phyloP scores from a whole-genome alignment of 2,797 vertebrate genomes.

The Pseudochirops corinnae region DNA sequence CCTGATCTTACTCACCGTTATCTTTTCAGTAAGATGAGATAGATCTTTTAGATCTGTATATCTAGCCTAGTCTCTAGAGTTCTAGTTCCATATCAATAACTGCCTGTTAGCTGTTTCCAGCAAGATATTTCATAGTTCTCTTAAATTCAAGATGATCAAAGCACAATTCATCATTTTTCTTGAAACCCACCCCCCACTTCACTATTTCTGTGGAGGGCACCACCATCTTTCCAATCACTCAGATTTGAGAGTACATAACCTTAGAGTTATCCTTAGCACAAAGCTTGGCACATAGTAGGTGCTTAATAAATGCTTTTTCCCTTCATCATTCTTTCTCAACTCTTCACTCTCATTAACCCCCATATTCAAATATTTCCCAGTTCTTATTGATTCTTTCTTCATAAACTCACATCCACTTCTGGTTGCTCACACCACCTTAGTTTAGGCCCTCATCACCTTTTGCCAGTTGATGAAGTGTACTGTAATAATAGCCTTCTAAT shows the following conservation, averaged over 20 bases:
- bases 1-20: neutral
- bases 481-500: too few relatives aligned
- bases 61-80: neutral
- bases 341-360: neutral
- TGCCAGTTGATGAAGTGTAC: too few relatives aligned
- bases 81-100: neutral
- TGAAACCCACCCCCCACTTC: neutral
- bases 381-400: neutral
- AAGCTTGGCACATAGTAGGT: neutral
- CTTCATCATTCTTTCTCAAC: neutral
- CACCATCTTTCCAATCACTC: neutral
- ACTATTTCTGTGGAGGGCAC: neutral
- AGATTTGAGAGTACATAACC: neutral
- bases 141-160: neutral
- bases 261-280: neutral
- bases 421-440: too few relatives aligned
- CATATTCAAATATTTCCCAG: neutral
- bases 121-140: neutral
- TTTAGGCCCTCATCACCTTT: too few relatives aligned
- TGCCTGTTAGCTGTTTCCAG: too few relatives aligned
- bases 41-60: too few relatives aligned
- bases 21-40: too few relatives aligned
- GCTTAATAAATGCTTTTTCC: neutral
- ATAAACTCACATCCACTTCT: too few relatives aligned
- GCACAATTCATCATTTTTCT: neutral